phyloP scores from a whole-genome alignment of 2,113 vertebrate genomes.

The Megalops atlanticus region DNA sequence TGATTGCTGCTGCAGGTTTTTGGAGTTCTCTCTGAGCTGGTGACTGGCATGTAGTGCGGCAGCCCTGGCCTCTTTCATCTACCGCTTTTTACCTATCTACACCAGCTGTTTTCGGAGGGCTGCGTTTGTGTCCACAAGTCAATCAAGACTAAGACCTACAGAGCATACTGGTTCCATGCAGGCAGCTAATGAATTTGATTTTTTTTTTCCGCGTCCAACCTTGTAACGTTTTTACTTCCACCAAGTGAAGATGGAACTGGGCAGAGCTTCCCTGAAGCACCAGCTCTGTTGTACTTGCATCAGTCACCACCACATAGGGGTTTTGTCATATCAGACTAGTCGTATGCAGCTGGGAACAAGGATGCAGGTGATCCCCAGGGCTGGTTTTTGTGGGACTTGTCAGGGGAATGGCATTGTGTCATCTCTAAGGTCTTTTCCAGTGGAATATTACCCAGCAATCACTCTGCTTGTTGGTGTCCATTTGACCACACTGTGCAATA shows the following conservation, averaged over 20 bases:
- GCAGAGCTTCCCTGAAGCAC: not conserved
- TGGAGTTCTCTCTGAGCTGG: not conserved
- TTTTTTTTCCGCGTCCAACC: not conserved
- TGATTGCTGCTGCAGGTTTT: not conserved
- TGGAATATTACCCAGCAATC: conserved; percentile 5
- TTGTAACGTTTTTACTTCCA: not conserved
- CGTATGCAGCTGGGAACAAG: not conserved
- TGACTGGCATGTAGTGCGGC: not conserved
- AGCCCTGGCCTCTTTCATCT: not conserved
- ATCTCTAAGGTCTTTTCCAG: not conserved
- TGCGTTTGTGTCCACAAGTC: not conserved
- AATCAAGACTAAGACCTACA: too few species aligned
- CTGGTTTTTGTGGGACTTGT: not conserved
- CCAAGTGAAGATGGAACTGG: not conserved
- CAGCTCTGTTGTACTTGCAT: not conserved
- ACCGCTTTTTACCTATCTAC: too few species aligned
- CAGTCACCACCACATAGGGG: not conserved
- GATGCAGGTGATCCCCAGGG: not conserved
- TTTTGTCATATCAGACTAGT: not conserved
- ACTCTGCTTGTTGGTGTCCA: not conserved
- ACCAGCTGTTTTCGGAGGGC: too few species aligned
- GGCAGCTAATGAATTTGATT: not conserved
- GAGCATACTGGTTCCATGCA: too few species aligned
- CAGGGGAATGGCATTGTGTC: not conserved
- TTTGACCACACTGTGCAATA: not conserved